Base-by-base conservation (phyloP, 2,888 invertebrate species). In the Tipula unca region DNA sequence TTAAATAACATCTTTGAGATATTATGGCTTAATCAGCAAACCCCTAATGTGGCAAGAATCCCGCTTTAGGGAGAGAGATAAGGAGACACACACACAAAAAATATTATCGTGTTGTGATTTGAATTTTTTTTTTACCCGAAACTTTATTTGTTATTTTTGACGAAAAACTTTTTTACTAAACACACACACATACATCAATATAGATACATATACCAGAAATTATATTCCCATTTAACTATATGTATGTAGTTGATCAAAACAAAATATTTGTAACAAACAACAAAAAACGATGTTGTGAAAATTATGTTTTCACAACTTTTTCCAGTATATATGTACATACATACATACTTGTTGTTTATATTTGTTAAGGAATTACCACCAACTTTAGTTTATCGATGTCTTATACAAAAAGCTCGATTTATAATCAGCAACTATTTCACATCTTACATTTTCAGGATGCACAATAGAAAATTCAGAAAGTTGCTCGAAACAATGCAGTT, bases 401-500 rank as follows among this genome's bases (percentile, higher is more conserved):
- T 3, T 17, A 17, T 6, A 48, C 10, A 39, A 10, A 39, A 13
- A 39, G 13, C 39, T 39, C 13, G 2, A 13, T 39, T 39, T n/a
- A n/a, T n/a, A n/a, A 39, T 39, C 6, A 39, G 0, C 6, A 39
- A 39, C 6, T 39, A 39, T 39, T 85, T 84, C 84, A 32, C 3
- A 10, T 85, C 82, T 29, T n/a, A 39, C 3, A 20, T 84, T 85
- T 86, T 2, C 85, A 86, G 86, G 86, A 29, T 86, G 86, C 29
- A 85, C 82, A 17, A 1, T 82, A 29, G 85, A 85, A 29, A 85
- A 86, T 69, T 29, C 54, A 3, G 54, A 85, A 17, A 36, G 82
- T 14, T 86, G 86, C 35, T 82, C 42, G 29, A 85, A 85, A 42
- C 85, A 85, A 85, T 86, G 86, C 84, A 85, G 82, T n/a, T 85